A percentile compares a stretch with the other conserved stretches of the same genome.
Conservation (phyloP, 2,888 invertebrate genomes). For the Microctonus hyperodae region DNA sequence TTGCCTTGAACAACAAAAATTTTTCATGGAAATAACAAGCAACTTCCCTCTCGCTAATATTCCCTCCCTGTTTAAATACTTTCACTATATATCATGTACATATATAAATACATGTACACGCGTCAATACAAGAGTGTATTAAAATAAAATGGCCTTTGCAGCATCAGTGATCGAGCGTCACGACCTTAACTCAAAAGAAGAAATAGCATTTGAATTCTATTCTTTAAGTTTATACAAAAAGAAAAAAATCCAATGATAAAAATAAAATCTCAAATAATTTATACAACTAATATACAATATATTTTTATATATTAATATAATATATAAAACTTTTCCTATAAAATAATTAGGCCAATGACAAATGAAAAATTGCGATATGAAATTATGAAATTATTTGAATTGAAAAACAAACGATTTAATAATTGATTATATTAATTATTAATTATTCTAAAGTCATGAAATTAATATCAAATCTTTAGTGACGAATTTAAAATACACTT, state of each 20-base stretch:
- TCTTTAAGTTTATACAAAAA: background rate
- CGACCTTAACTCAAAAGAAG: background rate
- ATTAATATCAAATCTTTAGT: background rate
- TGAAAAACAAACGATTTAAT: background rate
- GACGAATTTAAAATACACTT: background rate
- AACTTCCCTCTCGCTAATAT: conserved; percentile 17
- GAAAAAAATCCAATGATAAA: too few relatives aligned
- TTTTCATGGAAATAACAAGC: conserved; percentile 4
- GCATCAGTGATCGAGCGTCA: background rate
- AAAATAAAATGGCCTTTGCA: background rate
- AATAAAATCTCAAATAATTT: too few relatives aligned
- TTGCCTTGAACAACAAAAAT: conserved; percentile 37
- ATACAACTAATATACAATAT: too few relatives aligned
- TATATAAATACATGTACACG: background rate
- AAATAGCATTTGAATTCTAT: background rate
- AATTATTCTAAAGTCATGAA: too few relatives aligned
- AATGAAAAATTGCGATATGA: background rate
- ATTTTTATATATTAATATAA: background rate
- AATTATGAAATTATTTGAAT: background rate
- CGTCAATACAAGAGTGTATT: background rate
- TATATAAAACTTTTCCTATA: background rate
- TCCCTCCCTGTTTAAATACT: conserved; percentile 26
- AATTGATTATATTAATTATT: background rate
- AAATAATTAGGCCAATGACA: background rate
- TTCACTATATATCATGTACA: conserved; percentile 33